Base-by-base conservation (phyloP, 2,797 vertebrate species). In the Pseudochaenichthys georgianus region DNA sequence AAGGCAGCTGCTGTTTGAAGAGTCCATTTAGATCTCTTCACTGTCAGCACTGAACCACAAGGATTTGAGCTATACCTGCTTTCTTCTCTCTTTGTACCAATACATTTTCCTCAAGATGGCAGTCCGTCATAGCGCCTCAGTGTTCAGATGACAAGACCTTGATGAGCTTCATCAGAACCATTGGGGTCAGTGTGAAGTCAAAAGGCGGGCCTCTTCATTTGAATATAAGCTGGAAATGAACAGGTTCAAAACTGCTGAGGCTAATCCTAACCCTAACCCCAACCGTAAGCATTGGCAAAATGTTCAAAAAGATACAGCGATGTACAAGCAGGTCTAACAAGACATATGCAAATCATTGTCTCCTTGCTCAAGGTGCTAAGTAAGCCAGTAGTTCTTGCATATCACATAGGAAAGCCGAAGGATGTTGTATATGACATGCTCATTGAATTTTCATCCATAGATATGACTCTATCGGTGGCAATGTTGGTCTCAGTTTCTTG, bases 241-340 rank as follows among this genome's bases (percentile, higher is more conserved):
- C 16, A 19, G 34, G 63, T 85, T 81, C 45, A 76, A 88, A 87
- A 82, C 51, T 80, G 83, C 82, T 75, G 75, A 84, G 65, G 23
- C 23, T 55, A 28, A 63, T 9, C 5, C 34, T 38, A 38, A 34
- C 31, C 31, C 31, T 34, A 34, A 38, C 34, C 8, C 34, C 8
- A 38, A 38, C 8, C 34, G 1, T 38, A 38, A 38, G 34, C 5
- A 6, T 6, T 38, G 8, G 7, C 3, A 23, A 23, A 1, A 5
- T 5, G n/a, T 48, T 16, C 23, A 57, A 13, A 19, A 59, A 13
- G 9, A 15, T 9, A 28, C 31, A 50, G 43, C 55, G 13, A 38
- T 9, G 23, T 15, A 46, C 4, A 23, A 21, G 41, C 13, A 23
- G 23, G 9, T 15, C 34, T 66, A 48, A 57, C 23, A 13, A 47